Base-by-base conservation (phyloP, 1,140 invertebrate genomes). In the Saccostrea echinata region DNA sequence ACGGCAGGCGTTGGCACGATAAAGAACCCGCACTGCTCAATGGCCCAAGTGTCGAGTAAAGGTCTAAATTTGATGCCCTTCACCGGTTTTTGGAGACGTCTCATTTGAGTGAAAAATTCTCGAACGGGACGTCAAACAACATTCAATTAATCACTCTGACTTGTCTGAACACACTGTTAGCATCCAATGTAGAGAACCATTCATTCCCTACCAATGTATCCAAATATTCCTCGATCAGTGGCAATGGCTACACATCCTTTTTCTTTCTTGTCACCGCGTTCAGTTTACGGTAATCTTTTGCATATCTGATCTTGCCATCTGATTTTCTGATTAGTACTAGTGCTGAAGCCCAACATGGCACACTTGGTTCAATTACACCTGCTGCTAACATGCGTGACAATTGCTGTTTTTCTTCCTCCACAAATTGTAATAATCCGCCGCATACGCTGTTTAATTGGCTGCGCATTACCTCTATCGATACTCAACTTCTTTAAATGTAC, bases 91-190 rank as follows among this genome's bases (percentile, higher is more conserved):
- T n/a, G n/a, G n/a, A n/a, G n/a, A n/a, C n/a, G n/a, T n/a, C 55
- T 51, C 84, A 85, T 71, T 1, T 30, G 64, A 3, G 52, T 71
- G 43, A 76, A 85, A 85, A 52, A 11, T 18, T 88, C 30, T 16
- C 93, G n/a, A n/a, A n/a, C n/a, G n/a, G n/a, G n/a, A n/a, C n/a
- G n/a, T n/a, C n/a, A n/a, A n/a, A n/a, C n/a, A n/a, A n/a, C n/a
- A n/a, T n/a, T n/a, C n/a, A n/a, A n/a, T n/a, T n/a, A n/a, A n/a
- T 82, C 6, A 96, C 85, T 55, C 30, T 81, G 0, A 96, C 88
- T 86, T 95, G 95, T 93, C 93, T 92, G 64, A 89, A 93, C 1
- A 87, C 92, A 30, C 27, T 35, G 43, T 33, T 84, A 12, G 83
- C 85, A 53, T 89, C 85, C 21, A 87, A 68, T 33, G 82, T 85